Evolutionary conservation across 2,797 vertebrate species (phyloP).

Genomic region (Malacoctenus gilli): DNA sequence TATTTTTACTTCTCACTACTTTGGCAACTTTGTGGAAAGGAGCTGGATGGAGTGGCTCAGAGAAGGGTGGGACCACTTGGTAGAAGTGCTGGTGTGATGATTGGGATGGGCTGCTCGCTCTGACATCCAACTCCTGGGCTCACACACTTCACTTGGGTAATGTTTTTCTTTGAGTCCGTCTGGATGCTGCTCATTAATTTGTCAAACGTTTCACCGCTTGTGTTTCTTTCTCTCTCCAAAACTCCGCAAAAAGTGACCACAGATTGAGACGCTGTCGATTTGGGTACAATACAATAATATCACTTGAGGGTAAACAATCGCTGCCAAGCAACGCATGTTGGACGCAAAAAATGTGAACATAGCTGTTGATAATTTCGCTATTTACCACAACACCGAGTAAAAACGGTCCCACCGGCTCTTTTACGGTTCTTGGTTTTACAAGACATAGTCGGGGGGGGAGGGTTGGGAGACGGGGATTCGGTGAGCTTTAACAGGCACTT

Average conservation of each 20-base stretch:
- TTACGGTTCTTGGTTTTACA: conserved; percentile 67
- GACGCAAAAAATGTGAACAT: no score
- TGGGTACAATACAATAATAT: not conserved
- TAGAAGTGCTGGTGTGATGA: conserved; percentile 32
- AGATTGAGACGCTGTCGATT: not conserved
- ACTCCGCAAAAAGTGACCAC: conserved; percentile 15
- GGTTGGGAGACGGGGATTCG: conserved; percentile 26
- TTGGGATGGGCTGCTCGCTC: conserved; percentile 40
- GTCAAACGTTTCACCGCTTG: conserved; percentile 30
- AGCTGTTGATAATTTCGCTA: conserved; percentile 15
- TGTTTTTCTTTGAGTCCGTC: conserved; percentile 42
- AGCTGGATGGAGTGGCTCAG: conserved; percentile 12
- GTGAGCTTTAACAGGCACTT: conserved; percentile 65
- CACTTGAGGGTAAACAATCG: not conserved
- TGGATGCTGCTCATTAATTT: conserved; percentile 41
- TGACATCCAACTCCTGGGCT: conserved; percentile 42
- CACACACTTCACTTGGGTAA: conserved; percentile 39
- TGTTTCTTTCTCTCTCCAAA: conserved; percentile 23
- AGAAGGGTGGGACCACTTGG: conserved; percentile 45
- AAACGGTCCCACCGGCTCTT: conserved; percentile 50
- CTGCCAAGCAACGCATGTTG: no score
- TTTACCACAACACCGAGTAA: conserved; percentile 31
- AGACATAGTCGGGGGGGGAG: conserved; percentile 43
- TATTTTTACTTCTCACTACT: conserved; percentile 6
- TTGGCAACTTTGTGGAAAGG: conserved; percentile 13